Evolutionary conservation across 2,797 vertebrate genomes (phyloP), one percentile per base, ranked within the genome.

Genomic region (Bovichtus variegatus): DNA sequence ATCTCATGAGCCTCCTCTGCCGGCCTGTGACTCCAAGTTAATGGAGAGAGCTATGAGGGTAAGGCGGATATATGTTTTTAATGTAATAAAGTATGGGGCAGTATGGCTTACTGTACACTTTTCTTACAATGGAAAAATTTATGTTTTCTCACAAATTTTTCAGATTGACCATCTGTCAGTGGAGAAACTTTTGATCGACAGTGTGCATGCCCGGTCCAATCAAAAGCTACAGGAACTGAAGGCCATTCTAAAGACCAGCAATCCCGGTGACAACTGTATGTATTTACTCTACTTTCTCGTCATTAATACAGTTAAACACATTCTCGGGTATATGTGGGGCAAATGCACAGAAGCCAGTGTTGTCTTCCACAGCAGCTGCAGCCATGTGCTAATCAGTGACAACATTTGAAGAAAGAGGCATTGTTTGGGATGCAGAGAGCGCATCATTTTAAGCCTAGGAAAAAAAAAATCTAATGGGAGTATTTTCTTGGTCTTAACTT

Each of bases 21-120:
- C 98, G 85, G 94, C 94, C 53, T 99, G 96, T 89, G 98, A 99
- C 94, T 98, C 98, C 43, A 99, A 95, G 91, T 94, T 99, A 93
- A 97, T 97, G 94, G 97, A 99, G 93, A 96, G 98, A 94, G 98
- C 98, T 61, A 98, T 97, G 97, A 98, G 97, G 97, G 98, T 99
- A 41, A 69, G 38, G 29, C 38, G 1, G 40, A 81, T 9, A 38
- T 18, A 23, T 53, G 7, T 68, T 63, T 47, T 27, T n/a, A 21
- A 4, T 46, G 3, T 54, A 23, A 74, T 25, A 19, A 47, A 19
- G 6, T 29, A 3, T 40, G 8, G 11, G 11, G 19, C 25, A 31
- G 9, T 60, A 3, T 21, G 19, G 7, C 44, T 68, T 57, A 7
- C 5, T 50, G 16, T 50, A 25, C 2, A 50, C 25, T 13, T 47